A percentile compares a stretch with the other conserved stretches of the same genome.
Conservation (phyloP, 1,140 invertebrate species). For the Leptoteleia sp. region DNA sequence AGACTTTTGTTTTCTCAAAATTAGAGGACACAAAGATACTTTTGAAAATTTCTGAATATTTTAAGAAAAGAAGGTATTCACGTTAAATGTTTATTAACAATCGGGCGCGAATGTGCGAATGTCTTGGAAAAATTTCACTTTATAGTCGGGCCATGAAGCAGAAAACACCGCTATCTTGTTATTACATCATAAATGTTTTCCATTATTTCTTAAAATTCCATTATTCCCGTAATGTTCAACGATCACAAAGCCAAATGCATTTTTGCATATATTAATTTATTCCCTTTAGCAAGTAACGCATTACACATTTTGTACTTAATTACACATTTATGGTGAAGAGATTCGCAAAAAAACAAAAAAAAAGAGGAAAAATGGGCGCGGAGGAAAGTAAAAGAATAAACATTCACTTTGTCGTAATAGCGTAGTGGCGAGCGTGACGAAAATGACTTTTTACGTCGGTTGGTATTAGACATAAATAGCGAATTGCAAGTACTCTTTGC, state of each 20-base stretch:
- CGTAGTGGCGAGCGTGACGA: not conserved
- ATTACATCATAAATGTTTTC: no score
- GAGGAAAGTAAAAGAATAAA: slow-evolving; percentile 2
- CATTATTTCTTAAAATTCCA: slow-evolving; percentile 16
- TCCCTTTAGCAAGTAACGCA: slow-evolving; percentile 9
- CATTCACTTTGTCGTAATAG: slow-evolving; percentile 4
- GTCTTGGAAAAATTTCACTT: no score
- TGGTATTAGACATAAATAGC: slow-evolving; percentile 23
- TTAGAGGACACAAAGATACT: no score
- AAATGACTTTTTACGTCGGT: slow-evolving; percentile 23
- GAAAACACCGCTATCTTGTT: no score
- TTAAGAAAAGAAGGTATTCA: no score
- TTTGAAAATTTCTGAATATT: no score
- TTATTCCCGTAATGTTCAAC: slow-evolving; percentile 1
- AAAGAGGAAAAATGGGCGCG: no score
- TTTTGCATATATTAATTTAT: slow-evolving; percentile 3
- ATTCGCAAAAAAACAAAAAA: slow-evolving; percentile 8
- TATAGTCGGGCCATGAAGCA: no score
- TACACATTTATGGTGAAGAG: slow-evolving; percentile 8
- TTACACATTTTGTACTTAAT: slow-evolving; percentile 15
- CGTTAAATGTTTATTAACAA: no score
- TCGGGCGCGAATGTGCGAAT: no score
- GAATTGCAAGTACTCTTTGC: slow-evolving; percentile 22
- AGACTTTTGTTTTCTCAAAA: no score
- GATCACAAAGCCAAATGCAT: not conserved